These are phyloP conservation scores for Geothlypis trichas DNA, from an alignment of 2,113 vertebrate genomes.

Conservation along the genomic window DNA sequence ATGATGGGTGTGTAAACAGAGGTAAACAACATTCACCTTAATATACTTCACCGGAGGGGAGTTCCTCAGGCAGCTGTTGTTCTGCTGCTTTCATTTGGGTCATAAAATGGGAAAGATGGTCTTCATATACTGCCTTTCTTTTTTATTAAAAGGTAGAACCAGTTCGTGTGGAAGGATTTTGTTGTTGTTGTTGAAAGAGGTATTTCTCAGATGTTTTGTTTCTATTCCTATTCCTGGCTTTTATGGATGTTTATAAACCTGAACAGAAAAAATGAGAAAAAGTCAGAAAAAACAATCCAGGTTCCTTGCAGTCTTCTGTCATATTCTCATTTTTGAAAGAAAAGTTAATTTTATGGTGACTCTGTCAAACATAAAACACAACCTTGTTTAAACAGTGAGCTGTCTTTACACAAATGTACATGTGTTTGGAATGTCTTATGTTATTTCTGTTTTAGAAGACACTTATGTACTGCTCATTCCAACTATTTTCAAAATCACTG, in stretches of 20 bases:
- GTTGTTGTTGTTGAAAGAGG: not conserved
- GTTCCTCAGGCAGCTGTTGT: not conserved
- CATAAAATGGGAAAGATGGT: not conserved
- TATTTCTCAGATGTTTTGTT: not conserved
- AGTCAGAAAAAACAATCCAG: not conserved
- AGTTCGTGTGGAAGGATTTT: not conserved
- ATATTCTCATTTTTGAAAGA: not conserved
- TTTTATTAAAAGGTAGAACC: not conserved
- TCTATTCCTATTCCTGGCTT: not conserved
- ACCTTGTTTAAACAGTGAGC: not conserved
- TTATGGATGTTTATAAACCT: not conserved
- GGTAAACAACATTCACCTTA: constrained; percentile 38
- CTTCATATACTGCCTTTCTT: not conserved
- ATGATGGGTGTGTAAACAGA: constrained; percentile 11
- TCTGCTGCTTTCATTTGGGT: not conserved
- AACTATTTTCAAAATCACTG: not conserved
- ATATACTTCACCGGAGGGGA: not conserved
- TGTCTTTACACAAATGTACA: accelerated
- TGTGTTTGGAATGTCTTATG: not conserved
- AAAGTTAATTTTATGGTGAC: not conserved
- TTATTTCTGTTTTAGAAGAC: not conserved
- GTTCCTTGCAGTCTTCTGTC: not conserved
- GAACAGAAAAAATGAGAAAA: not conserved
- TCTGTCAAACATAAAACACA: not conserved
- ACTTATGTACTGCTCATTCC: not conserved